Conservation (phyloP, 1,140 invertebrate genomes). For the Drosophila willistoni region DNA sequence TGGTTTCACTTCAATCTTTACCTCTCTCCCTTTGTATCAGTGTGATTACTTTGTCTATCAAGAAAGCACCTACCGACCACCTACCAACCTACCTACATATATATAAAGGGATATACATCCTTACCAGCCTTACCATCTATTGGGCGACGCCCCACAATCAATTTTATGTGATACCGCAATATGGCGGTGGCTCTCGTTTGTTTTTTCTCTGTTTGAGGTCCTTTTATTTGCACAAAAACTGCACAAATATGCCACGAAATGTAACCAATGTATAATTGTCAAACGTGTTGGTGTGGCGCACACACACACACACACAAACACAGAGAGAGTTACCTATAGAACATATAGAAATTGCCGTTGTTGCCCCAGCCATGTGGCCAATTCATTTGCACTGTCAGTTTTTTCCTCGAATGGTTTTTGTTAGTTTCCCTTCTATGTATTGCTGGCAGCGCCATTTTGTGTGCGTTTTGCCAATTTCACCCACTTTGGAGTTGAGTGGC, state of each 20-base stretch:
- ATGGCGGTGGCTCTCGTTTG: constrained; percentile 32
- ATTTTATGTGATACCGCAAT: constrained; percentile 56
- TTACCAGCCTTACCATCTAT: background rate
- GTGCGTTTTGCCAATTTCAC: constrained; percentile 60
- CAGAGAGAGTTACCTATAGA: constrained; percentile 5
- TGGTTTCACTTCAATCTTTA: constrained; percentile 27
- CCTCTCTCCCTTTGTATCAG: constrained; percentile 16
- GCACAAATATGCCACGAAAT: constrained; percentile 75
- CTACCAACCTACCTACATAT: no score
- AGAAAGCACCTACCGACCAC: constrained; percentile 13
- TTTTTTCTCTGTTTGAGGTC: constrained; percentile 6
- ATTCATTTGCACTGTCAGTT: constrained; percentile 70
- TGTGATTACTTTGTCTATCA: constrained; percentile 50
- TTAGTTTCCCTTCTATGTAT: constrained; percentile 20
- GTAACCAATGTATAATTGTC: constrained; percentile 79
- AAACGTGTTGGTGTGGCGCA: constrained; percentile 68
- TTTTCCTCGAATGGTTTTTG: constrained; percentile 28
- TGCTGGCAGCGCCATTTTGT: constrained; percentile 66
- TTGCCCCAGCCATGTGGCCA: constrained; percentile 36
- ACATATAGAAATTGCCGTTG: constrained; percentile 25
- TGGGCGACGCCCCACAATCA: constrained; percentile 41
- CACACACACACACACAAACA: constrained; percentile 16
- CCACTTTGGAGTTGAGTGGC: constrained; percentile 34
- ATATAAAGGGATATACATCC: background rate
- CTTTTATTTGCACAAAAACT: constrained; percentile 69